Evolutionary conservation across 2,888 invertebrate genomes (phyloP).

Genomic region (Apamea anceps): DNA sequence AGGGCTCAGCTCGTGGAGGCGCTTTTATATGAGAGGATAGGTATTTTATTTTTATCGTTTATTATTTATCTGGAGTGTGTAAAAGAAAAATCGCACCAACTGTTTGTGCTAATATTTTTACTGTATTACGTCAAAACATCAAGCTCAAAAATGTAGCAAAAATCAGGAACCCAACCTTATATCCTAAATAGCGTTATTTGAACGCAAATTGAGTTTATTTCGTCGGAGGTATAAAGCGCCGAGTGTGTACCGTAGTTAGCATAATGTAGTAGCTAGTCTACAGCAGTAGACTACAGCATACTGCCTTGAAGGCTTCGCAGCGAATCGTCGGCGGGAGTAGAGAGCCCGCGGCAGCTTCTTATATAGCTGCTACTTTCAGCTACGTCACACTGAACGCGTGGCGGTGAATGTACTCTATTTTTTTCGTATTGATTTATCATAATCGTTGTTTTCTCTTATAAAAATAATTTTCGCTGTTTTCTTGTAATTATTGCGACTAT

Average conservation of each 20-base stretch:
- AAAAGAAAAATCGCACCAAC: background rate
- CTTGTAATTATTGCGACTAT: too few relatives aligned
- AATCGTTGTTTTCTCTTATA: too few relatives aligned
- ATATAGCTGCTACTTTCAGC: conserved; percentile 9
- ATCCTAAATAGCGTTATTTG: conserved; percentile 55
- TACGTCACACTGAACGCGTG: conserved; percentile 2
- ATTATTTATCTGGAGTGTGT: background rate
- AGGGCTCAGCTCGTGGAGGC: background rate
- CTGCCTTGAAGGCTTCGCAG: conserved; percentile 11
- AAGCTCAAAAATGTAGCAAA: conserved; percentile 17
- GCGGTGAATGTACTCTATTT: background rate
- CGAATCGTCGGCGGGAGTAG: background rate
- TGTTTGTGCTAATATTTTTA: background rate
- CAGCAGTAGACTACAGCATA: conserved; percentile 14
- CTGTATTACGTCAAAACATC: conserved; percentile 8
- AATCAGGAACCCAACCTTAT: conserved; percentile 25
- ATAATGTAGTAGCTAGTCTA: conserved; percentile 60
- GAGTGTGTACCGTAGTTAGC: conserved; percentile 58
- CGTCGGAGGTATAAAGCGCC: conserved; percentile 52
- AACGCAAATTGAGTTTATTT: conserved; percentile 66
- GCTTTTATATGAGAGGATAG: background rate
- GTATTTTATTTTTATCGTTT: background rate
- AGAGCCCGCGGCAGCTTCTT: conserved; percentile 7
- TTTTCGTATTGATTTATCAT: background rate
- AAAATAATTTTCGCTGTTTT: too few relatives aligned